These are phyloP conservation scores for Balanococcus diminutus DNA, from an alignment of 2,888 invertebrate genomes.

Conservation along the genomic window DNA sequence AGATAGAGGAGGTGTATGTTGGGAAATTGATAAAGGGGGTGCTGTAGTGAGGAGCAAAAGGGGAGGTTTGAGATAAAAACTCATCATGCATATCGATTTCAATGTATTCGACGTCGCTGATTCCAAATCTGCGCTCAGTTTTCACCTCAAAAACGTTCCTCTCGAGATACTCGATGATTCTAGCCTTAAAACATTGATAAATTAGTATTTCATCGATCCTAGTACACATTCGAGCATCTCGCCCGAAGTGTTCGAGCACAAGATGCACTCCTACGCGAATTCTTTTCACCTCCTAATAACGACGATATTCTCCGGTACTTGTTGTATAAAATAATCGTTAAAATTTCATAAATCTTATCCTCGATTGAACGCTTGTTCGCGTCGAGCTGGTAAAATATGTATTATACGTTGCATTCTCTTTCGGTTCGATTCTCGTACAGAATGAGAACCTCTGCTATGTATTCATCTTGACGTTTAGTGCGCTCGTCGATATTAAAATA, in stretches of 20 bases:
- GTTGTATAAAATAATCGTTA: neutral
- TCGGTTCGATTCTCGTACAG: neutral
- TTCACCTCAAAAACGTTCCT: neutral
- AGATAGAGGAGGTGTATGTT: too few relatives aligned
- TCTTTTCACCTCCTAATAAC: neutral
- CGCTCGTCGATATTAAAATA: conserved; percentile 12
- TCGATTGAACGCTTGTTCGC: neutral
- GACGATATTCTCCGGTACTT: neutral
- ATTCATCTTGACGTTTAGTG: neutral
- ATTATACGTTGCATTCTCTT: neutral
- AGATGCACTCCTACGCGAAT: neutral
- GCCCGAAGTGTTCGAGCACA: neutral
- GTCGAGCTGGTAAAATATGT: neutral
- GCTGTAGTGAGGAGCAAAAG: too few relatives aligned
- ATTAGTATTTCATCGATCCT: neutral
- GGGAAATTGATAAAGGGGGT: too few relatives aligned
- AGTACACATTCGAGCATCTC: neutral
- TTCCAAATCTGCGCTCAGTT: neutral
- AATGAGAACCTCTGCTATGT: neutral
- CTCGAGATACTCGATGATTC: too few relatives aligned
- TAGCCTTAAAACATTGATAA: too few relatives aligned
- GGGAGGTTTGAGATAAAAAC: too few relatives aligned
- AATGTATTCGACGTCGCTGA: too few relatives aligned
- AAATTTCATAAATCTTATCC: neutral
- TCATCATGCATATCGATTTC: too few relatives aligned